Evolutionary conservation across 2,888 invertebrate genomes (phyloP), one percentile per base, ranked within the genome.

Genomic region (Aquatica leii): DNA sequence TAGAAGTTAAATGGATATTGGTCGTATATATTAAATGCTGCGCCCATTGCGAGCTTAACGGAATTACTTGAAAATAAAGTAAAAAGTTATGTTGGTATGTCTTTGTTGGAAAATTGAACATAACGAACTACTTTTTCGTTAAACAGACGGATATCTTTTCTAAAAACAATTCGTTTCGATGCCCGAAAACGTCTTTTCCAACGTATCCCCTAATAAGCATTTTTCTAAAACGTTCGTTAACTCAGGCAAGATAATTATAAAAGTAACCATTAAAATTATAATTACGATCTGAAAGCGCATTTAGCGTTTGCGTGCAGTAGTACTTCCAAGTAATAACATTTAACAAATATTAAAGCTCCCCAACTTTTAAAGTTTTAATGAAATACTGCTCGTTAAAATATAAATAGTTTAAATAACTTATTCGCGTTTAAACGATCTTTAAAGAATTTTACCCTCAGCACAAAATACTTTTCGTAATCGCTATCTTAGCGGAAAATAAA

Each of bases 1-100:
- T 64, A 66, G 65, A 70, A 71, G 68, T 71, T 67, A 71, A 75
- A 75, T 75, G 75, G 75, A 75, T 75, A 75, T 75, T 74, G 75
- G 73, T 70, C 74, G 71, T 74, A 74, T 74, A 73, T 72, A 74
- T 70, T 69, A 68, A 68, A 64, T 52, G 59, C 61, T 58, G 50
- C 52, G 61, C 53, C 64, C 60, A 64, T 64, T 59, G 61, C 59
- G 62, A 61, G 58, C 65, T 68, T 65, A 68, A 58, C 61, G 54
- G 68, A 66, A 68, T 67, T 69, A 62, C 65, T 53, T 18, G 52
- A 61, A 62, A 67, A 65, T 63, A 59, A 65, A 67, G 58, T 52
- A 67, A 67, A 61, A 64, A 61, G 51, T 67, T 64, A 61, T 48
- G 50, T 64, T 58, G 60, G 56, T 66, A 55, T 50, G 59, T 62